A percentile compares a stretch with the other conserved stretches of the same genome.
These are phyloP conservation scores for Apamea monoglypha DNA, from an alignment of 2,888 invertebrate genomes.

Conservation along the genomic window DNA sequence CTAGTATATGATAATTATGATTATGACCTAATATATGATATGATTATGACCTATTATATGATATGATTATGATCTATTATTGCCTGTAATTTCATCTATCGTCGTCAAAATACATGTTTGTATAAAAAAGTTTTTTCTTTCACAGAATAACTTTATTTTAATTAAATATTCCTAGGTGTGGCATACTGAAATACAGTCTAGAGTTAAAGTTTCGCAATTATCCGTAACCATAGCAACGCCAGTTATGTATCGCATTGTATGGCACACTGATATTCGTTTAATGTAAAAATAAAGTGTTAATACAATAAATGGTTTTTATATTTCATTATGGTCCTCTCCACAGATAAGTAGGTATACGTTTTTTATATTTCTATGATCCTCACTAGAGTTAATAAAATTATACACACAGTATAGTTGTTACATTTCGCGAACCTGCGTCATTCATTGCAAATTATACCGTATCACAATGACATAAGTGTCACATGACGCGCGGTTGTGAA, in stretches of 20 bases:
- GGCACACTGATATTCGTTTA: slow-evolving; percentile 83
- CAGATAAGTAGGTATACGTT: no score
- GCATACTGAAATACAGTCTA: slow-evolving; percentile 67
- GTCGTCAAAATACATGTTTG: background rate
- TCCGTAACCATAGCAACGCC: slow-evolving; percentile 78
- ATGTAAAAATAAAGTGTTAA: slow-evolving; percentile 84
- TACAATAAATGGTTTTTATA: slow-evolving; percentile 62
- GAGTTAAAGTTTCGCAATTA: slow-evolving; percentile 74
- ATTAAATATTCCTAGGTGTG: slow-evolving; percentile 42
- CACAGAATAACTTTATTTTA: background rate
- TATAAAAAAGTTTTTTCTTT: background rate
- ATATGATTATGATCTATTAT: slow-evolving; percentile 1
- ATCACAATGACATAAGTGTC: background rate
- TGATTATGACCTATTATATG: background rate
- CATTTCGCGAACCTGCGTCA: background rate
- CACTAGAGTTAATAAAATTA: background rate
- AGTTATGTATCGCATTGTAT: slow-evolving; percentile 79
- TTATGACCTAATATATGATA: background rate
- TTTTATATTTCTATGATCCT: background rate
- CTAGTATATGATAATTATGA: background rate
- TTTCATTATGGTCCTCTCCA: slow-evolving; percentile 3
- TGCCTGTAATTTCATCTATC: background rate
- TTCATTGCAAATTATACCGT: background rate
- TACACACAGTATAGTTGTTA: background rate
- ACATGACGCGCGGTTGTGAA: background rate